phyloP scores from a whole-genome alignment of 2,888 invertebrate genomes.

The Hecatera dysodea region DNA sequence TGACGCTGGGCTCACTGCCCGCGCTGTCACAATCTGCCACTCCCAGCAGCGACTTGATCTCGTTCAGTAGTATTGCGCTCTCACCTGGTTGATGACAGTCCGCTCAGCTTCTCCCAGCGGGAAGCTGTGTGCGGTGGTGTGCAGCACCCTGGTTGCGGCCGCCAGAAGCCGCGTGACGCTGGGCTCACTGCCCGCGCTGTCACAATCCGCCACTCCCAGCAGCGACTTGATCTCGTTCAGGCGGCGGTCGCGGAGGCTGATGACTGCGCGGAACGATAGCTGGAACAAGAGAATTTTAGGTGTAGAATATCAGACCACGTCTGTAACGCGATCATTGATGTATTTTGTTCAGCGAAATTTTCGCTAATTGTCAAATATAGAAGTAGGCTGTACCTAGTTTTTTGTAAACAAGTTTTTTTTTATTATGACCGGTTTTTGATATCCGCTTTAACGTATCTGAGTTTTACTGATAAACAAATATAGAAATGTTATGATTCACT shows the following conservation, averaged over 20 bases:
- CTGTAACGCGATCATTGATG: too few relatives aligned
- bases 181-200: slow-evolving; percentile 75
- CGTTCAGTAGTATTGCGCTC: slow-evolving; percentile 85
- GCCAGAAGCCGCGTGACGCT: slow-evolving; percentile 88
- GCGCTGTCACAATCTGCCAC: slow-evolving; percentile 79
- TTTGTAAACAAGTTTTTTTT: not conserved
- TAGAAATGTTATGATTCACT: not conserved
- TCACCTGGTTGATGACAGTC: slow-evolving; percentile 91
- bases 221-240: slow-evolving; percentile 93
- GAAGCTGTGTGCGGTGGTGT: slow-evolving; percentile 93
- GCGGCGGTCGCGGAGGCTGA: slow-evolving; percentile 93
- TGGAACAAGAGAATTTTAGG: slow-evolving; percentile 52
- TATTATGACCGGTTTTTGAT: not conserved
- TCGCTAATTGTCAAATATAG: too few relatives aligned
- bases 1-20: slow-evolving; percentile 77
- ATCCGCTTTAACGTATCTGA: not conserved
- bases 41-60: slow-evolving; percentile 93
- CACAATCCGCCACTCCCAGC: slow-evolving; percentile 87
- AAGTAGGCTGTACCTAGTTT: too few relatives aligned
- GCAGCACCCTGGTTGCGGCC: slow-evolving; percentile 92
- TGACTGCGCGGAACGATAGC: slow-evolving; percentile 87
- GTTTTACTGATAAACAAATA: slow-evolving; percentile 8
- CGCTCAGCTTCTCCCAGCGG: slow-evolving; percentile 93
- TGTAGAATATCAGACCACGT: not conserved
- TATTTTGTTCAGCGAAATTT: too few relatives aligned